Base-by-base conservation (phyloP, 1,140 invertebrate genomes). In the Ladona fulva region DNA sequence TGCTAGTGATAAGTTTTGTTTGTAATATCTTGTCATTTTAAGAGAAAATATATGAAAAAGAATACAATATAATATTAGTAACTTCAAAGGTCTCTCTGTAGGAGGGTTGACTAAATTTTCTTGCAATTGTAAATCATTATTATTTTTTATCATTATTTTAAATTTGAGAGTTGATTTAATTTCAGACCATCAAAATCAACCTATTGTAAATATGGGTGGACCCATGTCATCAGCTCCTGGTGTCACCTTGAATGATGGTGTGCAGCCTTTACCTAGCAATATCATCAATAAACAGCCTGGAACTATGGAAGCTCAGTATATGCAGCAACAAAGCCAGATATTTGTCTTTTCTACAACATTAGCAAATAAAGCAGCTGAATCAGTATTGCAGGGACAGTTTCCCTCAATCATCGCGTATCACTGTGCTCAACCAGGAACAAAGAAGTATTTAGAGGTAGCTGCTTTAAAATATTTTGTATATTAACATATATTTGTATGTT, bases 251-350 rank as follows among this genome's bases (percentile, higher is more conserved):
- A 79, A 78, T 25, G 79, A 78, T 79, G 88, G 89, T 80, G 89
- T 91, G 19, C 92, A 93, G 82, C 91, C 92, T 24, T 82, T 93
- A 80, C 90, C 92, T 22, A 92, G 91, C 80, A 93, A 93, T 85
- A 90, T 94, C 42, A 89, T 93, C 79, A 91, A 88, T 81, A 94
- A 95, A 85, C 92, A 94, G 84, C 90, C 93, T 78, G 91, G 90
- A 80, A 92, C 90, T 81, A 92, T 91, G 89, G 93, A 90, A 82
- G 90, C 91, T 79, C 91, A 94, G 83, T 94, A 94, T 82, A 93
- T 94, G 93, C 96, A 97, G 86, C 96, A 98, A 84, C 96, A 97
- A 85, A 98, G 94, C 87, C 96, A 98, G 86, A 96, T 99, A 83
- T 99, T 97, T 90, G 97, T 99, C 77, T 99, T 99, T 87, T 96